phyloP scores from a whole-genome alignment of 2,797 vertebrate species.

The Pipistrellus pygmaeus region DNA sequence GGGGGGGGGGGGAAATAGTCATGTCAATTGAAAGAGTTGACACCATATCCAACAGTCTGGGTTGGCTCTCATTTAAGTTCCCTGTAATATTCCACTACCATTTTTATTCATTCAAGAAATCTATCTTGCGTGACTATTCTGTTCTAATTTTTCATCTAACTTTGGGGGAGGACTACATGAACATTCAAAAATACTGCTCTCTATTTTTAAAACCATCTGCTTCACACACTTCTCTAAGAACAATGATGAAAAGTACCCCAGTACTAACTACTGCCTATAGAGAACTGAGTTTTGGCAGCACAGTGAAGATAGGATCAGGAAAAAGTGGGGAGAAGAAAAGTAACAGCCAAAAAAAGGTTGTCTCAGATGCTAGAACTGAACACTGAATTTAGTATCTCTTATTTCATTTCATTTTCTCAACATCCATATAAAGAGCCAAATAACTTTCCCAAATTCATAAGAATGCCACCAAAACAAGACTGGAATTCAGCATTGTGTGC shows the following conservation, averaged over 20 bases:
- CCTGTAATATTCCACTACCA: not conserved
- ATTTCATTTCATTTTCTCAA: conserved; percentile 27
- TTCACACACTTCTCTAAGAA: conserved; percentile 61
- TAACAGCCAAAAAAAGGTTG: not conserved
- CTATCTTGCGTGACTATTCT: not conserved
- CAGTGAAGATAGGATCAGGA: not conserved
- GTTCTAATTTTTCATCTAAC: not conserved
- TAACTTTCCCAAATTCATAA: not conserved
- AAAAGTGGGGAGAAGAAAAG: not conserved
- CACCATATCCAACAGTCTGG: not conserved
- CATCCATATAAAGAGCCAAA: not conserved
- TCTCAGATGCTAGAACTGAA: not conserved
- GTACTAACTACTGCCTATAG: not conserved
- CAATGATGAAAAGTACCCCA: not conserved
- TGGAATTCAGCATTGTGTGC: not conserved
- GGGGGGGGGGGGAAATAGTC: not conserved
- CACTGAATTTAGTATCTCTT: not conserved
- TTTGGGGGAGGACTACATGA: not conserved
- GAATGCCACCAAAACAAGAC: not conserved
- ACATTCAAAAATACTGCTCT: not conserved
- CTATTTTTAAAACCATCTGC: not conserved
- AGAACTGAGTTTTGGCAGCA: not conserved
- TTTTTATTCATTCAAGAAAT: not conserved
- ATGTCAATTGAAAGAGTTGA: not conserved
- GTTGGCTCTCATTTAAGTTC: conserved; percentile 41